Evolutionary conservation across 2,888 invertebrate genomes (phyloP), one percentile per base, ranked within the genome.

Genomic region (Molanna angustata): DNA sequence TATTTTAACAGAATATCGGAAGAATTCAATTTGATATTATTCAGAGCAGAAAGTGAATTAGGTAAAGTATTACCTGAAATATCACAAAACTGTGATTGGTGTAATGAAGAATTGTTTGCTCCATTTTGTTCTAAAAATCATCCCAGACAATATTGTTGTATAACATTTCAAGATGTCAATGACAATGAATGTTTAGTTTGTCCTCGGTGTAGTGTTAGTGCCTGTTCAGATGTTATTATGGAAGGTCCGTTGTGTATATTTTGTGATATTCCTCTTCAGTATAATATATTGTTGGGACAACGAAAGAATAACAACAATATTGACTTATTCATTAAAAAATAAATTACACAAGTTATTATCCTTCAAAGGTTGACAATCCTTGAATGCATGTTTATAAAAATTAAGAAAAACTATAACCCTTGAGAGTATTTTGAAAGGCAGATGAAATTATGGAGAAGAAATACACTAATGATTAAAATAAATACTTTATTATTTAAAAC

Each of bases 111-210:
- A 2, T 17, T 56, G 20, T n/a, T 21, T 7, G 19, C 17, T 4
- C 11, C 33, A 2, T 16, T 18, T n/a, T 56, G 56, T 22, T 49
- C 49, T 1, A 7, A 37, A 17, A 33, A 40, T n/a, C 56, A 56
- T 27, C 49, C 49, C 4, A 43, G 52, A 6, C 49, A 56, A 22
- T 52, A 33, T 18, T 56, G 56, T 22, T 49, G 52, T 14, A 18
- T 56, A 13, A 56, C 49, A 3, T 33, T 52, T n/a, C 44, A 22
- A n/a, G 19, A 49, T 6, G 20, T 52, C 13, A 16, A 14, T 3
- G 35, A 49, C 14, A 9, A 13, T 4, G 14, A 37, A 11, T 35
- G 16, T 33, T 43, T 52, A 9, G 4, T 41, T 11, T 56, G 56
- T 20, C 22, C 32, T 2, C 6, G 41, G n/a, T 56, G 56, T 14